Conservation (phyloP, 2,888 invertebrate genomes). For the Gortyna flavago region DNA sequence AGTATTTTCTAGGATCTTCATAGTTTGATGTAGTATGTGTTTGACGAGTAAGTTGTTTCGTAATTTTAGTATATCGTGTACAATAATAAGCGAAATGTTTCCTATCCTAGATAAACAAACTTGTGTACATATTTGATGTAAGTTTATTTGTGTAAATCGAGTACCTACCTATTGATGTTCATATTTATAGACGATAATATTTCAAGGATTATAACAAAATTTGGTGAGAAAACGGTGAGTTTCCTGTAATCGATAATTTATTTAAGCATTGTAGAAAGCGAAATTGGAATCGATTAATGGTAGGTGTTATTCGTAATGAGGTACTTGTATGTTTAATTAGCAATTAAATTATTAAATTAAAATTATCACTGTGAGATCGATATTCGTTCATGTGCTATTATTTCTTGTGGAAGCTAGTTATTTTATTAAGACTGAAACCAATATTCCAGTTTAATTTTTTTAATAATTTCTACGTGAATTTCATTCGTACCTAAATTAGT, state of each 20-base stretch:
- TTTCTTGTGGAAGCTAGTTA: conserved; percentile 80
- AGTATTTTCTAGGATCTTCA: conserved; percentile 88
- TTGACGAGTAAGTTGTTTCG: conserved; percentile 84
- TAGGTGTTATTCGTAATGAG: conserved; percentile 85
- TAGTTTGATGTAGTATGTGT: conserved; percentile 86
- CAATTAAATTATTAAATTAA: conserved; percentile 83
- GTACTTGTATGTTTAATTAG: conserved; percentile 86
- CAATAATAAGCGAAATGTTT: conserved; percentile 88
- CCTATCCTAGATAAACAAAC: conserved; percentile 87
- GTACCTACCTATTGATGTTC: conserved; percentile 89
- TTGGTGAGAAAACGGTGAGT: conserved; percentile 86
- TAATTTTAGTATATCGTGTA: conserved; percentile 87
- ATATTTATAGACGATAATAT: conserved; percentile 84
- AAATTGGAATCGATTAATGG: conserved; percentile 85
- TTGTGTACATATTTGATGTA: conserved; percentile 85
- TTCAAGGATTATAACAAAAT: conserved; percentile 75
- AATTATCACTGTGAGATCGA: conserved; percentile 65
- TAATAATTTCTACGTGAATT: conserved; percentile 78
- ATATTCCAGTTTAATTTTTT: conserved; percentile 87
- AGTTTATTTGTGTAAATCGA: conserved; percentile 86
- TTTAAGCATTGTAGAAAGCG: conserved; percentile 86
- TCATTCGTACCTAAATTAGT: conserved; percentile 87
- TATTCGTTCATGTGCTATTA: conserved; percentile 65
- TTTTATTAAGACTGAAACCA: conserved; percentile 89
- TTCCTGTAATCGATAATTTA: conserved; percentile 88